Base-by-base conservation (phyloP, 2,888 invertebrate genomes). In the Acanthoscelides obtectus region DNA sequence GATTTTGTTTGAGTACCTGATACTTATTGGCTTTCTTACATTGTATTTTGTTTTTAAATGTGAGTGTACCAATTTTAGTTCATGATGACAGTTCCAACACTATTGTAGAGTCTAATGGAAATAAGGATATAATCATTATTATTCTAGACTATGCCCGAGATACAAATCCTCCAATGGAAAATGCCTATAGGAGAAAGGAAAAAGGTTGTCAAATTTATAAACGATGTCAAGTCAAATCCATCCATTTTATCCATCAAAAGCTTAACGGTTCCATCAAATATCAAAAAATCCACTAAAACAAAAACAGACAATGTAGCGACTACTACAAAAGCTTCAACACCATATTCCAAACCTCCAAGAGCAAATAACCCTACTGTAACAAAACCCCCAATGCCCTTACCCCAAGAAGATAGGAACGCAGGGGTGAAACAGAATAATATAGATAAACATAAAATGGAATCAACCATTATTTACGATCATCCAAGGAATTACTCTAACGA, bases 101-200 rank as follows among this genome's bases (percentile, higher is more conserved):
- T 68, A 68, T 68, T 68, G n/a, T n/a, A n/a, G n/a, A n/a, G n/a
- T n/a, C n/a, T n/a, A n/a, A n/a, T n/a, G n/a, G n/a, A n/a, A n/a
- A 25, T 25, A 1, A 12, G 45, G 17, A 12, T 45, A 4, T 45
- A 1, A 45, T 45, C 45, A 45, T 66, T 71, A 73, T 71, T 69
- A 71, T 66, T 68, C 8, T 4, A 72, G 72, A 45, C 67, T 5
- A 22, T 71, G 4, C 22, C 69, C 1, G 66, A 45, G 22, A 63
- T 20, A 22, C 66, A 69, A 20, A 65, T 68, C 6, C 45, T 64
- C 20, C 20, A n/a, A 4, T 71, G 71, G 71, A 71, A 66, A 17
- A 25, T 71, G 63, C 64, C 69, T 20, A 22, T 20, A 20, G n/a
- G 66, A 22, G 22, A 21, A 69, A 63, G 22, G 17, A 71, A 69